A percentile compares a stretch with the other conserved stretches of the same genome.
phyloP scores from a whole-genome alignment of 2,113 vertebrate species.

The Anhinga anhinga region DNA sequence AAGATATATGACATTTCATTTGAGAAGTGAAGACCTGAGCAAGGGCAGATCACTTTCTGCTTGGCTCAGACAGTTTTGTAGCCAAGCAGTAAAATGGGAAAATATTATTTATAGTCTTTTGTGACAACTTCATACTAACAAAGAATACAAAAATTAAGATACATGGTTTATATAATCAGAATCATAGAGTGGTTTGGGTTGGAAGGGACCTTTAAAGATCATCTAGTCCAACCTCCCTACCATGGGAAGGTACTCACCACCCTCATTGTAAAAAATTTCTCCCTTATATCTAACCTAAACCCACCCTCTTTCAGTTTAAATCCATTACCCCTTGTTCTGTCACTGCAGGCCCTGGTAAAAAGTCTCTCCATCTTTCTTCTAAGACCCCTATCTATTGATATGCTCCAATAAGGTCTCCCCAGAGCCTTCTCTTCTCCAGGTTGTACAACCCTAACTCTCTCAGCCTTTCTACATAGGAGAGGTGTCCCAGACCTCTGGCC shows the following conservation, averaged over 20 bases:
- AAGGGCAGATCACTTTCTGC: not conserved
- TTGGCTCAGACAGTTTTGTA: not conserved
- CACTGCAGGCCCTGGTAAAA: not conserved
- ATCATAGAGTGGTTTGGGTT: not conserved
- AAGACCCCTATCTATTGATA: not conserved
- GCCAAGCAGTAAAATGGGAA: not conserved
- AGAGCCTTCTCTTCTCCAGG: not conserved
- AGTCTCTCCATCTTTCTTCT: not conserved
- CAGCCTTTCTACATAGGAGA: not conserved
- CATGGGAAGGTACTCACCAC: not conserved
- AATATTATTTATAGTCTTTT: not conserved
- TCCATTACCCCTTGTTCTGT: not conserved
- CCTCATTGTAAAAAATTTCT: not conserved
- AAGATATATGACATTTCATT: not conserved
- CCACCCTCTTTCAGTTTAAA: not conserved
- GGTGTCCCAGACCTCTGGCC: accelerated
- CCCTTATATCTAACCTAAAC: not conserved
- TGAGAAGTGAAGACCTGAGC: not conserved
- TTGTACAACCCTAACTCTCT: not conserved
- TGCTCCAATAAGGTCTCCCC: not conserved
- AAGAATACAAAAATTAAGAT: not conserved
- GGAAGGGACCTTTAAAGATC: not conserved
- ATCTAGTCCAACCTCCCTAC: not conserved
- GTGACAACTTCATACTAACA: not conserved
- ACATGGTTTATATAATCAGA: not conserved